Conservation (phyloP, 2,113 vertebrate genomes). For the Aptenodytes forsteri region DNA sequence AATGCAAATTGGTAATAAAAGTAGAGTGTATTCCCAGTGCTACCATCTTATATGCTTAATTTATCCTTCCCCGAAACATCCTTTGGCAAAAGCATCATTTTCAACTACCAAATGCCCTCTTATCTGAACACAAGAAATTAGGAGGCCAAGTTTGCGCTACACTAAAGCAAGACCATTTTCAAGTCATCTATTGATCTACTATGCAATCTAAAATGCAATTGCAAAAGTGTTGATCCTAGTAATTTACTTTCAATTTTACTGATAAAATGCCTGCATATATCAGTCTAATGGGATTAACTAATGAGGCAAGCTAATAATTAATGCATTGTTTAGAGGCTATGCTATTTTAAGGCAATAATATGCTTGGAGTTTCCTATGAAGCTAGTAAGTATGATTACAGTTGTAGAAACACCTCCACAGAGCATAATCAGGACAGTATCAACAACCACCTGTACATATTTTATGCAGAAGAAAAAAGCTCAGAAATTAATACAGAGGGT, state of each 20-base stretch:
- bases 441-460: not conserved
- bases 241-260: not conserved
- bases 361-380: not conserved
- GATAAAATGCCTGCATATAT: not conserved
- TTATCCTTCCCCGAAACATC: not conserved
- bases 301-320: not conserved
- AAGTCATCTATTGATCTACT: not conserved
- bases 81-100: not conserved
- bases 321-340: not conserved
- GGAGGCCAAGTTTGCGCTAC: not conserved
- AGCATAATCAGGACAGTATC: not conserved
- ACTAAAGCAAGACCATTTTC: not conserved
- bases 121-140: not conserved
- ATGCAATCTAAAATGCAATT: not conserved
- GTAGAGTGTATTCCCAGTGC: not conserved
- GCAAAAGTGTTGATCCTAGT: not conserved
- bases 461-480: not conserved
- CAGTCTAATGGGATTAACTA: slow-evolving; percentile 23
- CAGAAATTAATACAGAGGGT: not conserved
- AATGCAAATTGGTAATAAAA: not conserved
- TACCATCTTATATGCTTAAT: not conserved
- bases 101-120: not conserved
- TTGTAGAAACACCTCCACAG: not conserved
- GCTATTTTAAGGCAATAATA: not conserved
- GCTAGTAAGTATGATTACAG: not conserved